phyloP scores from a whole-genome alignment of 2,888 invertebrate species.

The Eristalis intricaria region DNA sequence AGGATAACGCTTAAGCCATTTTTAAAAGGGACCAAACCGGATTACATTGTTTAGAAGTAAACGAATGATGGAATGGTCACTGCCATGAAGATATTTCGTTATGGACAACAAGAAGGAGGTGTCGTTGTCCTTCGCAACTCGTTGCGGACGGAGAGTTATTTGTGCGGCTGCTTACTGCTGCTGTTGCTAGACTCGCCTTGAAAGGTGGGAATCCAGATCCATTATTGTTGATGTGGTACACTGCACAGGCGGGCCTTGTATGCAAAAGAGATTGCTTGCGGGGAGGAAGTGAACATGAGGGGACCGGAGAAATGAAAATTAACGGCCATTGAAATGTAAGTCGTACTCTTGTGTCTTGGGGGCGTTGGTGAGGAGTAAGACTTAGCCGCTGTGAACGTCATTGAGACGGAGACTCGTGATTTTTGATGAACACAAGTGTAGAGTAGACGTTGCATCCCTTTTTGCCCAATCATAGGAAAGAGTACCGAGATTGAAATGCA shows the following conservation, averaged over 20 bases:
- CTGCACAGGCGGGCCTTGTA: slow-evolving; percentile 52
- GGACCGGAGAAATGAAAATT: slow-evolving; percentile 18
- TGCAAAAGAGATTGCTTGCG: slow-evolving; percentile 22
- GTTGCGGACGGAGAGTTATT: slow-evolving; percentile 31
- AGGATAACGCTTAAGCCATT: slow-evolving; percentile 38
- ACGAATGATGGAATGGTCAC: slow-evolving; percentile 46
- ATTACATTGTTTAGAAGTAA: slow-evolving; percentile 59
- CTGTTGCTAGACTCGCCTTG: slow-evolving; percentile 12
- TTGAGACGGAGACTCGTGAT: background rate
- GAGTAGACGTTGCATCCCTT: no score
- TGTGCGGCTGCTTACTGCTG: slow-evolving; percentile 15
- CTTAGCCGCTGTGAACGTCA: background rate
- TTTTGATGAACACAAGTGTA: background rate
- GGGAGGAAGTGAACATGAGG: slow-evolving; percentile 31
- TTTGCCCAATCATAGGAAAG: no score
- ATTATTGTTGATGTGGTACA: slow-evolving; percentile 47
- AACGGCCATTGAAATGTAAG: slow-evolving; percentile 15
- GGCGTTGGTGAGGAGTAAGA: no score
- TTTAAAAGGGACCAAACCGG: slow-evolving; percentile 46
- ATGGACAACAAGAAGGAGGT: slow-evolving; percentile 63
- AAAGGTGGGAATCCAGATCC: slow-evolving; percentile 11
- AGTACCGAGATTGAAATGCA: no score
- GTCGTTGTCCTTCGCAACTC: slow-evolving; percentile 24
- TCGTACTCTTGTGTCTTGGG: no score
- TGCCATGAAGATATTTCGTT: slow-evolving; percentile 43